Evolutionary conservation across 2,888 invertebrate genomes (phyloP), one percentile per base, ranked within the genome.

Genomic region (Drosophila seclusa): DNA sequence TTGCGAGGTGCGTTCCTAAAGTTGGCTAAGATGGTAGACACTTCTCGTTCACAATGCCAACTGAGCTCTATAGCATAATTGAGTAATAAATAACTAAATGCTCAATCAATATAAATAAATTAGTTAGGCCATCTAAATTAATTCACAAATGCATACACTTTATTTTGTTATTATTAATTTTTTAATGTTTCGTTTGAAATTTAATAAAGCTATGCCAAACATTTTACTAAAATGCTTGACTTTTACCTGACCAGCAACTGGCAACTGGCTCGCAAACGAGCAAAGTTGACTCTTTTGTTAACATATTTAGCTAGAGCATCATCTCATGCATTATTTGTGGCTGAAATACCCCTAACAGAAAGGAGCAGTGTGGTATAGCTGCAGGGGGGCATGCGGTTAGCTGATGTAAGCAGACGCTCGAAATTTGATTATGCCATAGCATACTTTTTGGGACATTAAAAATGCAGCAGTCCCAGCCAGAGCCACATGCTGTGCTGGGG

Each of bases 381-480:
- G 61, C 13, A 31, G 6, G 60, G 60, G 31, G 60, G 34, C 24
- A 38, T 32, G 38, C 21, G 54, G 48, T 29, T 34, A 31, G 40
- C 13, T 32, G 66, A n/a, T 52, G 52, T 29, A 68, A 21, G 50
- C 42, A 77, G 72, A 53, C 63, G 68, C 74, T 65, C 66, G 69
- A 74, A 76, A 78, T 80, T 80, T 72, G 61, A 65, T 80, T 76
- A 76, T 76, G 48, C 45, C 36, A 52, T 73, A 78, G 78, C 80
- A 76, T 76, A 80, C 78, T 55, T 78, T 80, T 72, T 45, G 58
- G 65, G 76, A 64, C 70, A 80, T 78, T 78, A 77, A 77, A 69
- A 69, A 77, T 78, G 81, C 81, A 80, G 16, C 73, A 55, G 31
- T 27, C 58, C 10, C 63, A 31, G 18, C 27, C 36, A 24, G 21